A percentile compares a stretch with the other conserved stretches of the same genome.
Conservation (phyloP, 2,797 vertebrate genomes). For the Sciurus vulgaris region DNA sequence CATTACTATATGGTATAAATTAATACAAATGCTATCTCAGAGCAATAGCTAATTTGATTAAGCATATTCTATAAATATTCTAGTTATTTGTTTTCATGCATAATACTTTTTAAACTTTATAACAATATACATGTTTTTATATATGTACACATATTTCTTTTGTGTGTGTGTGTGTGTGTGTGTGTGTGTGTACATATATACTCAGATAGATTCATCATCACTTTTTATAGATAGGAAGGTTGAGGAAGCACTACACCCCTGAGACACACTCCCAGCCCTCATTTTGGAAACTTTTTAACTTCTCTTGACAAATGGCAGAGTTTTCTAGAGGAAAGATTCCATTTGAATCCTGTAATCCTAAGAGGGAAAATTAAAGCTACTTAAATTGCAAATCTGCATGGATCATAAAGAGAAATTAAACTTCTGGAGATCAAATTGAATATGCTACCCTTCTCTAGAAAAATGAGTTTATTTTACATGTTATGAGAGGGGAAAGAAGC, state of each 20-base stretch:
- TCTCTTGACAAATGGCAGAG: not conserved
- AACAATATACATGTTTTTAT: not conserved
- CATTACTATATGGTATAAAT: not conserved
- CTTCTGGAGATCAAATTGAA: not conserved
- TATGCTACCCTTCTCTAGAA: not conserved
- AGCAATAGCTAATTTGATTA: not conserved
- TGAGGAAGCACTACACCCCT: not conserved
- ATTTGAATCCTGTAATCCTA: not conserved
- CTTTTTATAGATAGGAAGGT: not conserved
- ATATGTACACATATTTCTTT: not conserved
- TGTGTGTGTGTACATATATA: no score
- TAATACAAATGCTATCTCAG: not conserved
- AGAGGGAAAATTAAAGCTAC: not conserved
- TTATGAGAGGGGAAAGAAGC: not conserved
- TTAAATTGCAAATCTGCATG: not conserved
- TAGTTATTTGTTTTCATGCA: not conserved
- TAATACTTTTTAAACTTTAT: not conserved
- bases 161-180: not conserved
- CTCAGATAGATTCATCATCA: not conserved
- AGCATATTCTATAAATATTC: not conserved
- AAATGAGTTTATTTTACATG: not conserved
- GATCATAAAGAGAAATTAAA: not conserved
- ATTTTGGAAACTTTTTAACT: not conserved
- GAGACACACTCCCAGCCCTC: not conserved
- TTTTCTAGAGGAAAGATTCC: slow-evolving; percentile 13